Base-by-base conservation (phyloP, 2,888 invertebrate species). In the Machimus atricapillus region DNA sequence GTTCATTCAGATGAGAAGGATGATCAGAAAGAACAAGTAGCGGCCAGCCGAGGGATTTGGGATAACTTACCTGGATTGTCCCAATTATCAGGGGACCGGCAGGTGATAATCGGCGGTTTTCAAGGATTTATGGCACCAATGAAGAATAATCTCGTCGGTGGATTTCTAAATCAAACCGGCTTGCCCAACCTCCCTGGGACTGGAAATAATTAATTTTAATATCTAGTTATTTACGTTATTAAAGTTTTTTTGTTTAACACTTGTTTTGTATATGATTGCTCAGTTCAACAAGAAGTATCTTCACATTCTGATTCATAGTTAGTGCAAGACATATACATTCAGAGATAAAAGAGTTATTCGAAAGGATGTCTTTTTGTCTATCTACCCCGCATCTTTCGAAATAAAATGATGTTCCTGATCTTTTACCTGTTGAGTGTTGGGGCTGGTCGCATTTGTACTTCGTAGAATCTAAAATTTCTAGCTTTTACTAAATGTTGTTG, bases 21-120 rank as follows among this genome's bases (percentile, higher is more conserved):
- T 4, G 16, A 46, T 0, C 27, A 52, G 16, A 19, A 37, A 7
- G 82, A 82, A 31, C 46, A 66, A n/a, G 4, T 14, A 6, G 9
- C n/a, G 19, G 82, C 1, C 27, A 58, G n/a, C n/a, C 82, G 82
- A 7, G 82, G 82, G 23, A n/a, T 82, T 27, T 27, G 16, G 7
- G 82, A 82, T 82, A 34, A 27, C 19, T 37, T 82, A 19, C 82
- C 82, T n/a, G 82, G 82, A 12, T 7, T 56, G 4, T 82, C 82
- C 2, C 82, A 82, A 40, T 5, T 66, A 19, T 9, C 19, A 12
- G 31, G 58, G 9, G 82, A 58, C 4, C 82, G 58, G 19, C 82
- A 66, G 37, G 37, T 82, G 66, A 82, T 82, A 19, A 66, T 82
- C 3, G 82, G 82, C 31, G 82, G 82, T 6, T 82, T 82, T 34